phyloP scores from a whole-genome alignment of 2,797 vertebrate species.

The Macroramphosus scolopax region DNA sequence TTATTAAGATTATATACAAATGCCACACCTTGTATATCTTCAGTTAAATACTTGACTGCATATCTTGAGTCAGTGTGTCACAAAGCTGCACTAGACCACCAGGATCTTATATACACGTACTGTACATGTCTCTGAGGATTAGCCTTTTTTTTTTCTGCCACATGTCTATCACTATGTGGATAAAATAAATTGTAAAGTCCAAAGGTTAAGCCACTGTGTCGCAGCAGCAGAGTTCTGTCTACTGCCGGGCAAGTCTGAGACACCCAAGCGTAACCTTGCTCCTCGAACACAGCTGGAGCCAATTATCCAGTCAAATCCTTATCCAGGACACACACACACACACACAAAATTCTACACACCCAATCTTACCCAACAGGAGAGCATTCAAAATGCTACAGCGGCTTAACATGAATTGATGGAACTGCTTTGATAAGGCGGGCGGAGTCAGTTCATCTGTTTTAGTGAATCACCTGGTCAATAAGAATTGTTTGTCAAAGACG shows the following conservation, averaged over 20 bases:
- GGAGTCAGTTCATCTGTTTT: too few relatives aligned
- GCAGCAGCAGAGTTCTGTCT: conserved; percentile 38
- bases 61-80: too few relatives aligned
- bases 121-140: conserved; percentile 18
- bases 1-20: too few relatives aligned
- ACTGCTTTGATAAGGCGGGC: too few relatives aligned
- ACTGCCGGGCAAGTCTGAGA: conserved; percentile 32
- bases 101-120: too few relatives aligned
- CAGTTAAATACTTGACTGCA: too few relatives aligned
- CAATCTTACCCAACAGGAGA: background rate
- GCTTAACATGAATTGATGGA: too few relatives aligned
- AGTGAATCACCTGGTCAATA: too few relatives aligned
- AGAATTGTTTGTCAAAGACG: too few relatives aligned
- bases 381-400: too few relatives aligned
- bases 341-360: conserved; percentile 9
- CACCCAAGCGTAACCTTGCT: conserved; percentile 29
- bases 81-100: too few relatives aligned
- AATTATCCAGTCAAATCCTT: conserved; percentile 64
- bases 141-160: conserved; percentile 10
- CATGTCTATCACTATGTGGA: conserved; percentile 19
- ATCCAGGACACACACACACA: conserved; percentile 33
- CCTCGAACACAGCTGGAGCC: conserved; percentile 68
- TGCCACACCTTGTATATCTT: too few relatives aligned
- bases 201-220: conserved; percentile 41
- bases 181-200: conserved; percentile 22